phyloP scores from a whole-genome alignment of 2,113 vertebrate genomes.

The Merops nubicus region DNA sequence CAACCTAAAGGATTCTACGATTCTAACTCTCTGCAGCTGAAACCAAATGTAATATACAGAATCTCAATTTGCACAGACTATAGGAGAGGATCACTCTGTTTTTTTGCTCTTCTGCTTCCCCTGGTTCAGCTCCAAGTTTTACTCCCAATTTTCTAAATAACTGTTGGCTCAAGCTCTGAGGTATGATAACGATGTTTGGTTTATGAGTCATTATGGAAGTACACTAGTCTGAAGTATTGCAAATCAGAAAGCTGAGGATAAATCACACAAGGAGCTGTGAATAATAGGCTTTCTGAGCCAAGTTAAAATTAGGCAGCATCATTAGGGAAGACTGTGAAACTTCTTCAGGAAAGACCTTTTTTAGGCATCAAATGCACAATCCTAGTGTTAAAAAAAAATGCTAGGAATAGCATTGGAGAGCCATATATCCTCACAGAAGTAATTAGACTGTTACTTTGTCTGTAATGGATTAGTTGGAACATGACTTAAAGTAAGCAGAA shows the following conservation, averaged over 20 bases:
- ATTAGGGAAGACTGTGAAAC: not conserved
- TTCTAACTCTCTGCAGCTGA: not conserved
- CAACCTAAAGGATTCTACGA: no score
- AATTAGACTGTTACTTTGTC: not conserved
- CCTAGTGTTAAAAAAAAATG: not conserved
- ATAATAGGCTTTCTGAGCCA: slow-evolving; percentile 2
- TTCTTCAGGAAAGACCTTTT: not conserved
- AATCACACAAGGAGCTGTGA: not conserved
- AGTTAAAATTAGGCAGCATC: not conserved
- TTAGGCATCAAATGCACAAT: not conserved
- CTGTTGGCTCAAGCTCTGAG: not conserved
- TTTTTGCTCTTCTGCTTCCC: not conserved
- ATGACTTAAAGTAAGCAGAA: not conserved
- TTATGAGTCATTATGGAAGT: not conserved
- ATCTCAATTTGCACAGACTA: not conserved
- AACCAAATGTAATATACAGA: not conserved
- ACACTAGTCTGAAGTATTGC: not conserved
- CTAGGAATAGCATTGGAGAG: rapidly evolving
- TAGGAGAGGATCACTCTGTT: not conserved
- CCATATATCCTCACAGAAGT: not conserved
- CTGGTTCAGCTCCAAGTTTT: not conserved
- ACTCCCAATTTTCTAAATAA: not conserved
- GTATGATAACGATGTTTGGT: not conserved
- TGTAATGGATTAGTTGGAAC: not conserved
- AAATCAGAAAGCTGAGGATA: slow-evolving; percentile 9